Evolutionary conservation across 23 tunicate genomes (phyloP), one percentile per base, ranked within the genome.

Genomic region (Styela clava): DNA sequence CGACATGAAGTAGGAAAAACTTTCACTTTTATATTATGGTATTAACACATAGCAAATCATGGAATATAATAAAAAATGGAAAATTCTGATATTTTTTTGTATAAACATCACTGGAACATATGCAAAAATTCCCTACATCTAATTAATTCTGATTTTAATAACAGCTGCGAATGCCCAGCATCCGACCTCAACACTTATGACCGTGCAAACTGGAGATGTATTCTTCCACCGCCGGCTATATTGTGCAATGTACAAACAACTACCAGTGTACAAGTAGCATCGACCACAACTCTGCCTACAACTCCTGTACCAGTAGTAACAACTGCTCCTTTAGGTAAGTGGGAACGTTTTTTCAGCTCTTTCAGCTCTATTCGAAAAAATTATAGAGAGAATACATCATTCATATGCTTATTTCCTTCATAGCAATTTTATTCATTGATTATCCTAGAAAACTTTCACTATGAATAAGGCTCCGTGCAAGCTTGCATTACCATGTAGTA

Each of bases 161-260:
- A 9, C 27, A 91, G 97, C 56, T 91, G 97, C 79, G 79, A 61
- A 24, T 91, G 97, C 64, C 90, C 97, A 23, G 83, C 78, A 82
- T 33, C 73, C 22, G 85, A 33, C 21, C 22, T 52, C 33, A 86
- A 86, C 23, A 34, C 31, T 24, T 92, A 87, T 70, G 97, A 92
- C 51, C 97, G 97, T 28, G 74, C 83, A 2, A 92, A 92, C 88
- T 92, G 97, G 97, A 70, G 97, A 2, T 92, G 97, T 51, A 79
- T 92, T 30, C 74, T 92, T 64, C 56, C 86, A 1, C 89, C 89
- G 12, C 89, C 95, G 1, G 67, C 83, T 2, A 37, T 69, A 51
- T 63, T 85, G 32, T 89, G 95, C 16, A 26, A 16, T 22, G 27
- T 34, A 23, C 62, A 18, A 23, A 33, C 35, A 33, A 73, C 78